Base-by-base conservation (phyloP, 2,888 invertebrate genomes). In the Tetropium fuscum region DNA sequence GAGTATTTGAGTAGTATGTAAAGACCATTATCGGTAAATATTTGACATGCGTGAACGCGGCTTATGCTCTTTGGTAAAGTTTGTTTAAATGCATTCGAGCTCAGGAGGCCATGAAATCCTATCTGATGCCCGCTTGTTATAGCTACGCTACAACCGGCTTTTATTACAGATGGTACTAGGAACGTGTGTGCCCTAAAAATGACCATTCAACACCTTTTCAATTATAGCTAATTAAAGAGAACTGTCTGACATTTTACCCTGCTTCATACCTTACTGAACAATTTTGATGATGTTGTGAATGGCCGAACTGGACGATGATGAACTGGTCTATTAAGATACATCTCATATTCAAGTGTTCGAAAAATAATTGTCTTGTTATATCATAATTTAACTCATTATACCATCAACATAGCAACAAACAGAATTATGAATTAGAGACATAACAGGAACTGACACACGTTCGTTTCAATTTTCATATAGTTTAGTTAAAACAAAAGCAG, bases 21-120 rank as follows among this genome's bases (percentile, higher is more conserved):
- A 70, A 73, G 68, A 68, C 74, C 70, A 74, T 73, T 73, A 74
- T 72, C 70, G 66, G 72, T 64, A 73, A 74, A 74, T 74, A 74
- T 74, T 74, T 73, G 65, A 73, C 55, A 59, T 70, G 64, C 66
- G 66, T 71, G 65, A 67, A 63, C 58, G 63, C 63, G 60, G 63
- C 53, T 64, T 60, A 63, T 61, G 38, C 36, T 58, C 65, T 62
- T 64, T 62, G 54, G 65, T 58, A 43, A 60, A 59, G 64, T 67
- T 66, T 67, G 55, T 68, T 69, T 68, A 68, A 67, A 68, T 60
- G 48, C 45, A 48, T 66, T 64, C 45, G 53, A 61, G 47, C 57
- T 68, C 65, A 58, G 55, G 55, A 66, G 59, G 58, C 65, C 66
- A 64, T 59, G 64, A 63, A 69, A 67, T 63, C 40, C 53, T 67